Percentiles rank a stretch among this genome's conserved stretches.
phyloP scores from a whole-genome alignment of 2,113 vertebrate genomes.

The Xiphias gladius region DNA sequence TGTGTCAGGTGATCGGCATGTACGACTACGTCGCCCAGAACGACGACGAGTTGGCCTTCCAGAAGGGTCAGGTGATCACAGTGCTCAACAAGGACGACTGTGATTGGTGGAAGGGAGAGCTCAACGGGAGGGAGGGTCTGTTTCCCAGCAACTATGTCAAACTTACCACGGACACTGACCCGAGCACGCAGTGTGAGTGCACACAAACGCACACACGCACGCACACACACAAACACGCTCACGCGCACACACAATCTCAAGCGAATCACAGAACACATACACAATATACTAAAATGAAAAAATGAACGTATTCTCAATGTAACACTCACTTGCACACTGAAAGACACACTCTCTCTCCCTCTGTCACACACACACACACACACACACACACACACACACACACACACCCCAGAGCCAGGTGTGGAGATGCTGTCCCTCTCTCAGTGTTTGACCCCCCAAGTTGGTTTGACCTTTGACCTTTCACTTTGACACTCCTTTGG shows the following conservation, averaged over 20 bases:
- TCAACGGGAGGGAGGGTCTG: conserved; percentile 94
- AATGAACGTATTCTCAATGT: conserved; percentile 74
- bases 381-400: conserved; percentile 48
- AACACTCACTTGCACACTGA: conserved; percentile 42
- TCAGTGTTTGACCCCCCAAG: conserved; percentile 61
- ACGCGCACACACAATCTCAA: neutral
- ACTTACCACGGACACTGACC: conserved; percentile 96
- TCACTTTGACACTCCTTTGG: conserved; percentile 69
- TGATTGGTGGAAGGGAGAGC: conserved; percentile 99
- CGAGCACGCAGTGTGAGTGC: conserved; percentile 99
- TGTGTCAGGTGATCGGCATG: conserved; percentile 99
- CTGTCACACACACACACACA: conserved; percentile 34
- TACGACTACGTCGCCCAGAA: conserved; percentile 98
- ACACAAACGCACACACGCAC: conserved; percentile 20
- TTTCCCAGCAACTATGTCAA: conserved; percentile 99
- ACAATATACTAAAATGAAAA: neutral
- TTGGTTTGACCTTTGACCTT: conserved; percentile 64
- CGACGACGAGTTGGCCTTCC: conserved; percentile 98
- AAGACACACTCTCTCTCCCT: conserved; percentile 15
- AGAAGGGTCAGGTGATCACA: conserved; percentile 97
- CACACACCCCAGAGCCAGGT: conserved; percentile 75
- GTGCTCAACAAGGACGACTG: conserved; percentile 98
- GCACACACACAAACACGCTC: conserved; percentile 9
- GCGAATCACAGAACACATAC: conserved; percentile 10
- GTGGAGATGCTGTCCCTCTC: conserved; percentile 77